Percentiles rank a stretch among this genome's conserved stretches.
Evolutionary conservation across 2,888 invertebrate genomes (phyloP).

Genomic region (Amblyjoppa fuscipennis): DNA sequence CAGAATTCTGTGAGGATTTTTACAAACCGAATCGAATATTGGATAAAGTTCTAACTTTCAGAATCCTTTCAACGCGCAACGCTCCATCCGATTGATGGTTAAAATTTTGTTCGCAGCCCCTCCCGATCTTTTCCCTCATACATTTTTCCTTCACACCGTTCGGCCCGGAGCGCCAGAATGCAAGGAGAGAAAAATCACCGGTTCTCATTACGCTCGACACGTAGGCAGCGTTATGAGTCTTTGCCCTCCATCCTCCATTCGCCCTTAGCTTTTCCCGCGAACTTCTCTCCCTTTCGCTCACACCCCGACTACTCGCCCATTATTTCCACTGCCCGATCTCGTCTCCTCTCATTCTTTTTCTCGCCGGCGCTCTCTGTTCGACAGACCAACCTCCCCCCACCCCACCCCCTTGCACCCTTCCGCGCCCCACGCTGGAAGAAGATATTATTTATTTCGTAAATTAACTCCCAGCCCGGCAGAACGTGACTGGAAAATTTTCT

Average conservation of each 20-base stretch:
- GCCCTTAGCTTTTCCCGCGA: conserved; percentile 52
- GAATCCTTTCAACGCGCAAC: neutral
- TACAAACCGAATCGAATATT: neutral
- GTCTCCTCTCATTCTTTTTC: conserved; percentile 46
- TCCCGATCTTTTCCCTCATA: conserved; percentile 41
- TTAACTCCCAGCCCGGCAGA: conserved; percentile 82
- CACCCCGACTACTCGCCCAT: neutral
- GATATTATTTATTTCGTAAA: conserved; percentile 86
- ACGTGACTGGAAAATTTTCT: conserved; percentile 85
- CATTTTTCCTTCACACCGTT: conserved; percentile 63
- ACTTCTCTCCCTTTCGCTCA: conserved; percentile 41
- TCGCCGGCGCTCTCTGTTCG: conserved; percentile 29
- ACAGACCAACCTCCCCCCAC: conserved; percentile 64
- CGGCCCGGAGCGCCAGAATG: conserved; percentile 41
- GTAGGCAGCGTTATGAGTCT: conserved; percentile 84
- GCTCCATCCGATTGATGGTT: neutral
- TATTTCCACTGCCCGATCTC: conserved; percentile 21
- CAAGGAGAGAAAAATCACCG: conserved; percentile 84
- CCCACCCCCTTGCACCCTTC: conserved; percentile 64
- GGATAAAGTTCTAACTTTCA: neutral
- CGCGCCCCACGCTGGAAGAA: conserved; percentile 75
- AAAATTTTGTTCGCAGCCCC: conserved; percentile 7
- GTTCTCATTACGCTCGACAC: conserved; percentile 85
- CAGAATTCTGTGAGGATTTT: neutral
- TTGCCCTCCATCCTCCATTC: conserved; percentile 58